Percentiles rank a stretch among this genome's conserved stretches.
Conservation (phyloP, 2,888 invertebrate species). For the Scaptomyza caliginosa region DNA sequence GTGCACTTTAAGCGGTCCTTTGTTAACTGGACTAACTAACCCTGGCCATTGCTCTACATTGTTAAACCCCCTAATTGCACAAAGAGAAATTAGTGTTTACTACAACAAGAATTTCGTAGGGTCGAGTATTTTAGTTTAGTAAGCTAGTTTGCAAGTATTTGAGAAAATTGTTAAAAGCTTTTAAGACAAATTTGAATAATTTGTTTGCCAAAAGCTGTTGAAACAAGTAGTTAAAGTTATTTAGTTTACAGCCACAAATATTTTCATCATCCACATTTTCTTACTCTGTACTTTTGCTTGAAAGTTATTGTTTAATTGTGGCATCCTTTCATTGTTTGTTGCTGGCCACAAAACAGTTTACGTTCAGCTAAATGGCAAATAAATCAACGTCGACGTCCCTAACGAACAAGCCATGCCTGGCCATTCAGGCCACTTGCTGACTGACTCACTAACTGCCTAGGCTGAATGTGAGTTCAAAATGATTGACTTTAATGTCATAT, state of each 20-base stretch:
- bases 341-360: conserved; percentile 34
- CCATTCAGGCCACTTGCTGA: background rate
- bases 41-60: background rate
- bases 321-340: conserved; percentile 29
- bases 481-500: conserved; percentile 71
- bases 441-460: background rate
- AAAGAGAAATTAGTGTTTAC: background rate
- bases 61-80: conserved; percentile 1
- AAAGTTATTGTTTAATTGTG: conserved; percentile 67
- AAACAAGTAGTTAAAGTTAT: background rate
- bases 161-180: background rate
- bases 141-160: background rate
- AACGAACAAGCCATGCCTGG: background rate
- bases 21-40: conserved; percentile 2
- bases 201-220: background rate
- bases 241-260: background rate
- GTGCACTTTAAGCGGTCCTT: conserved; percentile 24
- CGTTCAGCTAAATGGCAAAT: conserved; percentile 57
- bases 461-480: conserved; percentile 44
- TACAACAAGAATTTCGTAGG: too few relatives aligned
- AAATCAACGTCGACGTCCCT: conserved; percentile 59
- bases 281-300: background rate
- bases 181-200: background rate
- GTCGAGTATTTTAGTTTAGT: background rate
- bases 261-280: background rate